Evolutionary conservation across 2,113 vertebrate genomes (phyloP).

Genomic region (Notarius lentiginosus): DNA sequence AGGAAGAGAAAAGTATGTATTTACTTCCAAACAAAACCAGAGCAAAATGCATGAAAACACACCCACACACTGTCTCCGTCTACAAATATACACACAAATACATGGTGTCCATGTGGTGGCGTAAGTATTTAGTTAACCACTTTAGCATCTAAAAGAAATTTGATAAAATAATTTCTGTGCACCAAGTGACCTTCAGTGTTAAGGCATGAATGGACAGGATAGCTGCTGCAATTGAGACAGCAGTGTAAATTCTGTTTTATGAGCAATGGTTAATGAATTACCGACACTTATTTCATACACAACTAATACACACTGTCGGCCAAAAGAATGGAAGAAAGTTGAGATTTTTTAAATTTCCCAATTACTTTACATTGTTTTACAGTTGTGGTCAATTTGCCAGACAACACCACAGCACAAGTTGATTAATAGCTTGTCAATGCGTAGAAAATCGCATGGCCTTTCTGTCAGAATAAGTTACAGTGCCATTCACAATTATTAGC

Average conservation of each 20-base stretch:
- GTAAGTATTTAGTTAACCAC: neutral
- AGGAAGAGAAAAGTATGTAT: neutral
- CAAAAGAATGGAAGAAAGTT: neutral
- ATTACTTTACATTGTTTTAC: neutral
- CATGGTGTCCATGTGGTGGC: neutral
- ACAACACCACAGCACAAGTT: neutral
- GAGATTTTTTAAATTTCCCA: neutral
- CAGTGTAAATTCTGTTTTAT: neutral
- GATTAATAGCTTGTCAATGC: neutral
- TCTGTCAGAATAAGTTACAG: neutral
- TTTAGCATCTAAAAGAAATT: neutral
- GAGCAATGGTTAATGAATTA: neutral
- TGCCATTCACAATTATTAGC: too few relatives aligned
- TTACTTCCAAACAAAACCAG: neutral
- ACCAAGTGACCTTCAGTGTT: neutral
- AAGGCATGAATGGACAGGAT: neutral
- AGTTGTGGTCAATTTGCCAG: neutral
- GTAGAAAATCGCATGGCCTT: neutral
- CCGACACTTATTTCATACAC: neutral
- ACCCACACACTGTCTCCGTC: neutral
- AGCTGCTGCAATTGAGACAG: too few relatives aligned
- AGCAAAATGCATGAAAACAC: constrained; percentile 4
- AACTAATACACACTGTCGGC: neutral
- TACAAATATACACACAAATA: neutral
- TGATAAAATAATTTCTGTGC: neutral